Percentiles rank a stretch among this genome's conserved stretches.
Evolutionary conservation across 2,113 vertebrate genomes (phyloP).

Genomic region (Podarcis muralis): DNA sequence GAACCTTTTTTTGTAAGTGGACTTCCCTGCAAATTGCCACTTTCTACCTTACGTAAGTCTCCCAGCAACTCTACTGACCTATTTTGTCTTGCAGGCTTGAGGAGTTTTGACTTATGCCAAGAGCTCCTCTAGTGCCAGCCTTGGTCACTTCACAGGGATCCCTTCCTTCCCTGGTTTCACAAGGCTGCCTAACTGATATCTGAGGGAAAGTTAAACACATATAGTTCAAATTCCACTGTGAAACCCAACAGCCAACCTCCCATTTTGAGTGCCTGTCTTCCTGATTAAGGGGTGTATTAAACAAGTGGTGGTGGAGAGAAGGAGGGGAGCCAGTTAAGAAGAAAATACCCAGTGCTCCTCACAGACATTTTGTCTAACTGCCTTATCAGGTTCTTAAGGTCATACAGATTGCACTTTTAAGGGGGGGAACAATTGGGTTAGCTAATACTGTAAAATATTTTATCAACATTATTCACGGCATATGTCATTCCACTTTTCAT

Average conservation of each 20-base stretch:
- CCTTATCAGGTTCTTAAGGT: constrained; percentile 66
- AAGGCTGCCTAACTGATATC: constrained; percentile 42
- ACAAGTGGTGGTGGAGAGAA: constrained; percentile 43
- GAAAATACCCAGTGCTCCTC: constrained; percentile 50
- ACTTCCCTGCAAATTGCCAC: constrained; percentile 49
- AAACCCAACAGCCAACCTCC: constrained; percentile 49
- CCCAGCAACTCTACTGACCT: constrained; percentile 56
- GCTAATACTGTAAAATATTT: constrained; percentile 71
- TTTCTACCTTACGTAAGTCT: constrained; percentile 57
- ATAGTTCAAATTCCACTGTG: constrained; percentile 55
- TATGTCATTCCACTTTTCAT: constrained; percentile 59
- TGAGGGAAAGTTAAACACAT: constrained; percentile 62
- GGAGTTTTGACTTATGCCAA: constrained; percentile 47
- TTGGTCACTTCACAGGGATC: constrained; percentile 39
- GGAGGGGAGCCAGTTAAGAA: constrained; percentile 48
- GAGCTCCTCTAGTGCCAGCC: constrained; percentile 9
- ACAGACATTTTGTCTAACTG: constrained; percentile 65
- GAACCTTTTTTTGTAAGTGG: constrained; percentile 54
- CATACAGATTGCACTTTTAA: constrained; percentile 61
- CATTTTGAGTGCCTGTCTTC: constrained; percentile 54
- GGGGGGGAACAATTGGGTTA: constrained; percentile 56
- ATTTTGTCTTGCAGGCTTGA: constrained; percentile 62
- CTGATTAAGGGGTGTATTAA: constrained; percentile 43
- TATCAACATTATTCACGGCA: constrained; percentile 65
- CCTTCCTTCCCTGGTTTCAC: constrained; percentile 46